These are phyloP conservation scores for Drosophila quinaria DNA, from an alignment of 2,888 invertebrate genomes.

Conservation along the genomic window DNA sequence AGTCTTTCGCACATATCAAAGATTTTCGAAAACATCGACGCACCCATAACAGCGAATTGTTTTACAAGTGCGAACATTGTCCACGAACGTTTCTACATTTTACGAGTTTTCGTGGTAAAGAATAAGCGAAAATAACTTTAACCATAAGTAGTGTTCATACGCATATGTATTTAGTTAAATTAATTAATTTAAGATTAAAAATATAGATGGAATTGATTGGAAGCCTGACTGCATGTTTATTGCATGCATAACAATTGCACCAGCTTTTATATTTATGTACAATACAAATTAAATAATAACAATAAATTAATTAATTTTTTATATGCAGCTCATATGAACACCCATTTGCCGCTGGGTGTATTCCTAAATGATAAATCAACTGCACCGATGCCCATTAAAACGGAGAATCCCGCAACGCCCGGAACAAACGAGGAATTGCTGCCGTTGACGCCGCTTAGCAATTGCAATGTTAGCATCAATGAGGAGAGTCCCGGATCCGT, in stretches of 20 bases:
- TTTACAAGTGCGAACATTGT: conserved; percentile 80
- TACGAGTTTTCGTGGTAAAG: conserved; percentile 75
- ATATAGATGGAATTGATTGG: background rate
- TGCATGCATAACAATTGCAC: conserved; percentile 48
- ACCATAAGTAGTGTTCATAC: background rate
- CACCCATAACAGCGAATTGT: conserved; percentile 70
- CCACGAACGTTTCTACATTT: conserved; percentile 75
- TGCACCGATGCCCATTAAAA: conserved; percentile 32
- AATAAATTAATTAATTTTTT: conserved; percentile 17
- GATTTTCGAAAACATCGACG: conserved; percentile 80
- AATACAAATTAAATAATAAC: background rate
- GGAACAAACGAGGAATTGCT: conserved; percentile 44
- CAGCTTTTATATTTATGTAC: background rate
- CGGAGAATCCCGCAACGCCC: conserved; percentile 43
- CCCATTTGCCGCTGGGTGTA: conserved; percentile 73
- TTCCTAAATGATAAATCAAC: conserved; percentile 68
- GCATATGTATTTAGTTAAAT: background rate
- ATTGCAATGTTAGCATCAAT: conserved; percentile 36
- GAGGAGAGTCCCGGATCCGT: conserved; percentile 67
- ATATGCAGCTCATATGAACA: conserved; percentile 71
- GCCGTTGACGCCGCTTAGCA: conserved; percentile 62
- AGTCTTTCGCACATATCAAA: conserved; percentile 66
- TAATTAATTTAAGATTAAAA: conserved; percentile 13
- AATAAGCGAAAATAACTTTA: conserved; percentile 12
- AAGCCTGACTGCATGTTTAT: conserved; percentile 18